Conservation (phyloP, 2,113 vertebrate species). For the Ginglymostoma cirratum region DNA sequence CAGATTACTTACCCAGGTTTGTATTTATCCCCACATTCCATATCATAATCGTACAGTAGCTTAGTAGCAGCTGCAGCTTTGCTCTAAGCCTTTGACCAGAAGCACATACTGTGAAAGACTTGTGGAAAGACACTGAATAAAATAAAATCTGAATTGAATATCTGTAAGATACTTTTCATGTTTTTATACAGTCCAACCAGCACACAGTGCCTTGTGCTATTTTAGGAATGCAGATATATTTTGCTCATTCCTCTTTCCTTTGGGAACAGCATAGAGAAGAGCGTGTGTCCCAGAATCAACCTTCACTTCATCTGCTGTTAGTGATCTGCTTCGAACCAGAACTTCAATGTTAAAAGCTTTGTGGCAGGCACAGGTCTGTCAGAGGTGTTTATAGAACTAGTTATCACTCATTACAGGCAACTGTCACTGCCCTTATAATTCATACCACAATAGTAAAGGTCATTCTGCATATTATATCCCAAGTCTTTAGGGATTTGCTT, state of each 20-base stretch:
- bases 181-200: constrained; percentile 23
- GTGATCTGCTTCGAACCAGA: constrained; percentile 25
- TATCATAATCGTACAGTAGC: not conserved
- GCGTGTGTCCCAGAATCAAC: constrained; percentile 35
- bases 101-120: constrained; percentile 12
- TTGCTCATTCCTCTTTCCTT: constrained; percentile 31
- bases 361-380: not conserved
- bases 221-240: constrained; percentile 34
- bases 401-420: constrained; percentile 4
- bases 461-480: constrained; percentile 18
- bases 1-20: constrained; percentile 2
- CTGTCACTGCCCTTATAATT: not conserved
- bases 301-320: constrained; percentile 31
- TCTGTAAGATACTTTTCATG: constrained; percentile 27
- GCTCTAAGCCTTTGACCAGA: constrained; percentile 23
- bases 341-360: constrained; percentile 30
- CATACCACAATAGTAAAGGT: not conserved
- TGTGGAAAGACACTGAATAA: constrained; percentile 10
- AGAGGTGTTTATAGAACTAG: constrained; percentile 2
- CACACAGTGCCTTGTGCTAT: constrained; percentile 25
- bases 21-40: constrained; percentile 26
- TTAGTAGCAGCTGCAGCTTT: constrained; percentile 17
- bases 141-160: constrained; percentile 24
- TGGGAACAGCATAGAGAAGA: constrained; percentile 33
- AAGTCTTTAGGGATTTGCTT: not conserved